A percentile compares a stretch with the other conserved stretches of the same genome.
Conservation (phyloP, 2,888 invertebrate species). For the Acronicta aceris region DNA sequence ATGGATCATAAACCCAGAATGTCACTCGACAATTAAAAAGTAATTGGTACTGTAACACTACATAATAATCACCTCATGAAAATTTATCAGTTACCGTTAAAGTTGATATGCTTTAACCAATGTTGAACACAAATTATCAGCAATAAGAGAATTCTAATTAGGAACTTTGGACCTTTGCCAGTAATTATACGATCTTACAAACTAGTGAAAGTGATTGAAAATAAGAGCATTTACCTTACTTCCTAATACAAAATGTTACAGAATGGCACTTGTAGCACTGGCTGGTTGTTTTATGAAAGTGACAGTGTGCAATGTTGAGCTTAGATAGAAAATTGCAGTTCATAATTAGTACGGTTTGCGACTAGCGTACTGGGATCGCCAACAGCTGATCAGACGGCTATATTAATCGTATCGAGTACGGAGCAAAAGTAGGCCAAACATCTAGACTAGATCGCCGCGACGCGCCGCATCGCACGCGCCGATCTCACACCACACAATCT, state of each 20-base stretch:
- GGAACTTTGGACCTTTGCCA: conserved; percentile 79
- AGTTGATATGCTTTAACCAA: conserved; percentile 34
- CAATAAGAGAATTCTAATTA: conserved; percentile 77
- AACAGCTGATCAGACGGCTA: conserved; percentile 88
- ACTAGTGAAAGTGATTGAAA: conserved; percentile 66
- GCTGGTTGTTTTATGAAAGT: conserved; percentile 50
- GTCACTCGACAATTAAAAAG: background rate
- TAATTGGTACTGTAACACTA: background rate
- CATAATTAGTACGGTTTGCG: conserved; percentile 66
- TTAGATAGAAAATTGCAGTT: conserved; percentile 52
- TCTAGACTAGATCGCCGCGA: conserved; percentile 77
- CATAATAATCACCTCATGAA: conserved; percentile 24
- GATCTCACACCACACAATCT: conserved; percentile 68
- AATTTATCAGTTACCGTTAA: conserved; percentile 24
- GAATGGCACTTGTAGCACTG: conserved; percentile 33
- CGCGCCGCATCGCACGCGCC: conserved; percentile 74
- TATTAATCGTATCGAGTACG: conserved; percentile 84
- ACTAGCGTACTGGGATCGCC: conserved; percentile 72
- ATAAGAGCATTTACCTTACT: conserved; percentile 64
- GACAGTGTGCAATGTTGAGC: conserved; percentile 47
- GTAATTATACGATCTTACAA: conserved; percentile 65
- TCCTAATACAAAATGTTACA: conserved; percentile 56
- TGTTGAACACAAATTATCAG: conserved; percentile 65
- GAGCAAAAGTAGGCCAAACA: conserved; percentile 87
- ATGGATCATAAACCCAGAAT: conserved; percentile 4